A percentile compares a stretch with the other conserved stretches of the same genome.
phyloP scores from a whole-genome alignment of 2,113 vertebrate genomes.

The Acinonyx jubatus region DNA sequence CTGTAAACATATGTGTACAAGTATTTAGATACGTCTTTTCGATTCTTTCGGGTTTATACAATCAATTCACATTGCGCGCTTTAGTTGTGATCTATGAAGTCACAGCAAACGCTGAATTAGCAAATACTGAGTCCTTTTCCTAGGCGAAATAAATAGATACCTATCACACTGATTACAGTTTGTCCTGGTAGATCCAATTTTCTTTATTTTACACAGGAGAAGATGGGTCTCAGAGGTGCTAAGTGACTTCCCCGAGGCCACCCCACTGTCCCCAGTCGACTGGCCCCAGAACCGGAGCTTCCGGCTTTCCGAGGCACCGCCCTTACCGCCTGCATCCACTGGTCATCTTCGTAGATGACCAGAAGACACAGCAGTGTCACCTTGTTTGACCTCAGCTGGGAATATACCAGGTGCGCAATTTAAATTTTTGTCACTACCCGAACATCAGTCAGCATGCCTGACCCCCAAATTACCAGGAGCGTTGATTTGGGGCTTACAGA shows the following conservation, averaged over 20 bases:
- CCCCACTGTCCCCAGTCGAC: rapidly evolving
- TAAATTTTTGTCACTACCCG: neutral
- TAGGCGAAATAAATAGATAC: neutral
- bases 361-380: neutral
- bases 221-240: neutral
- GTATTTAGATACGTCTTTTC: neutral
- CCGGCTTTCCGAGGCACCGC: rapidly evolving
- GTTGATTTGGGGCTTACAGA: neutral
- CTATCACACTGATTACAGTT: neutral
- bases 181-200: neutral
- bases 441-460: neutral
- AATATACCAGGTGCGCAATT: neutral
- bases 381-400: neutral
- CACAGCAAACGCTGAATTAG: neutral
- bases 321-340: rapidly evolving
- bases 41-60: neutral
- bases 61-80: neutral
- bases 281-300: neutral
- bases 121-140: neutral
- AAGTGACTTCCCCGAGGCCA: neutral
- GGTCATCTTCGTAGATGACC: neutral
- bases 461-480: neutral
- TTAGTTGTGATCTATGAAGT: neutral
- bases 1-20: neutral
- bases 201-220: neutral